phyloP scores from a whole-genome alignment of 2,113 vertebrate species.

The Phasianus colchicus region DNA sequence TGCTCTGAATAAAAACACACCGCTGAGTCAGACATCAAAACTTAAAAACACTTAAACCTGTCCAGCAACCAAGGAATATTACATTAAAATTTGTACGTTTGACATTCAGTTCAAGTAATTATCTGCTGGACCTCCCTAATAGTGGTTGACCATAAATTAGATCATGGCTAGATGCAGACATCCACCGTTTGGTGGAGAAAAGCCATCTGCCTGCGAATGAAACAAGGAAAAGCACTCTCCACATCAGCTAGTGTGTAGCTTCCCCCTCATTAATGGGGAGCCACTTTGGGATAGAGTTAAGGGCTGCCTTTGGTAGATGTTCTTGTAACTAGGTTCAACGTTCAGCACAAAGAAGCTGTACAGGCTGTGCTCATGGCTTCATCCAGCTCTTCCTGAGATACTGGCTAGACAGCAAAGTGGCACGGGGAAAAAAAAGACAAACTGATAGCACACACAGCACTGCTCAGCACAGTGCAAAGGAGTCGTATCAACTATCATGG shows the following conservation, averaged over 20 bases:
- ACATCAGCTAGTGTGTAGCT: rapidly evolving
- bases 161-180: background rate
- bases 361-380: background rate
- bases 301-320: rapidly evolving
- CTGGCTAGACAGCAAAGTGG: background rate
- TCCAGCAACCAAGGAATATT: background rate
- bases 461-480: background rate
- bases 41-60: background rate
- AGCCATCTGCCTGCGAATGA: background rate
- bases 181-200: background rate
- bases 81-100: background rate
- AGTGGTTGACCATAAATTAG: background rate
- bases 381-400: background rate
- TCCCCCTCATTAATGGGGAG: background rate
- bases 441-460: no score
- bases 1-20: background rate
- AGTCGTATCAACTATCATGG: background rate
- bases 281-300: background rate
- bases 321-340: background rate
- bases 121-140: background rate
- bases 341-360: background rate
- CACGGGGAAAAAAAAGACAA: no score
- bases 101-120: background rate
- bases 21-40: background rate
- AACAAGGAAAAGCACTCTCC: background rate